A percentile compares a stretch with the other conserved stretches of the same genome.
Evolutionary conservation across 1,140 invertebrate genomes (phyloP).

Genomic region (Bombus vancouverensis): DNA sequence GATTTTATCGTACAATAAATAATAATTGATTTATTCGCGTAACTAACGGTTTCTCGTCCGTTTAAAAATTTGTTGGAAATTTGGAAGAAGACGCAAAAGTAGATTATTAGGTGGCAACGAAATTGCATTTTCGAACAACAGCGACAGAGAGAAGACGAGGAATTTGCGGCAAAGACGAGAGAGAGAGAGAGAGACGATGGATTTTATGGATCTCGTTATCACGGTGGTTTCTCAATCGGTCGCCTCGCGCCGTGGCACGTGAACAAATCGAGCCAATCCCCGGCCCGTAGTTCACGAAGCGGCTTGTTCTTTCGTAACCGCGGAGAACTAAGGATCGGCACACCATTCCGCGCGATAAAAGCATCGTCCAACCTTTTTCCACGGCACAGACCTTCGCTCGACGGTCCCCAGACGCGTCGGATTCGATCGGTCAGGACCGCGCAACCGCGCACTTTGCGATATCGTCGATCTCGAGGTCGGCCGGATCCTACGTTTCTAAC

Average conservation of each 20-base stretch:
- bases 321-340: slow-evolving; percentile 17
- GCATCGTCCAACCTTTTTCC: slow-evolving; percentile 18
- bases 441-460: slow-evolving; percentile 35
- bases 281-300: slow-evolving; percentile 32
- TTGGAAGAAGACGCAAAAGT: background rate
- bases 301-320: slow-evolving; percentile 53
- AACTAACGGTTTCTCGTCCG: too few species aligned
- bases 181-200: background rate
- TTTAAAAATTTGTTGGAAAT: background rate
- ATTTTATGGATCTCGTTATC: slow-evolving; percentile 48
- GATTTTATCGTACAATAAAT: fast-evolving
- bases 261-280: slow-evolving; percentile 51
- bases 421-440: slow-evolving; percentile 31
- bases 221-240: slow-evolving; percentile 53
- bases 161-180: background rate
- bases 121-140: background rate
- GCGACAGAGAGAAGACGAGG: background rate
- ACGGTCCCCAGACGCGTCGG: slow-evolving; percentile 26
- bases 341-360: slow-evolving; percentile 35
- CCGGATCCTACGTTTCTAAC: slow-evolving; percentile 46
- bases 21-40: fast-evolving
- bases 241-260: slow-evolving; percentile 27
- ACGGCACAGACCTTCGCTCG: slow-evolving; percentile 42
- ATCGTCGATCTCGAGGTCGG: slow-evolving; percentile 63
- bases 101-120: background rate